Conservation (phyloP, 2,797 vertebrate species). For the Echiichthys vipera region DNA sequence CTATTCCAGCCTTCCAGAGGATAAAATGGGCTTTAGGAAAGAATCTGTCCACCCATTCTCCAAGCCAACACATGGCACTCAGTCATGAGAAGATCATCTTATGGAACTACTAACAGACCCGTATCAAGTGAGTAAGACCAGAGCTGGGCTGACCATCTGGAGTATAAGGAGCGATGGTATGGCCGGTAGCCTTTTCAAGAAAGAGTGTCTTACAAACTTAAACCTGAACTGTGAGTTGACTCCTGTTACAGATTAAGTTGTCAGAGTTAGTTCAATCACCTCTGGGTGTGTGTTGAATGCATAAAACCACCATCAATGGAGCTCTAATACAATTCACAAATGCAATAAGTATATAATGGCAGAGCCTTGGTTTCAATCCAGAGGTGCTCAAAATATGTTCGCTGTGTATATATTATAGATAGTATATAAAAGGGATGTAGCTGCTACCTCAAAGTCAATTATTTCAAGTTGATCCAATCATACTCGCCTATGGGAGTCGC, state of each 20-base stretch:
- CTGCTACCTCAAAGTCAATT: no score
- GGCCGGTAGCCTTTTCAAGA: not conserved
- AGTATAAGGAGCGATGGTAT: conserved; percentile 13
- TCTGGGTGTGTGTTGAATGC: not conserved
- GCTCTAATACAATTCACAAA: not conserved
- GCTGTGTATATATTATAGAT: not conserved
- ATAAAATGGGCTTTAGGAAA: conserved; percentile 65
- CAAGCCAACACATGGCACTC: conserved; percentile 60
- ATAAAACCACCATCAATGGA: not conserved
- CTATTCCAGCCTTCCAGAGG: conserved; percentile 56
- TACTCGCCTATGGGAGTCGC: no score
- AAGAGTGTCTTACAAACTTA: conserved; percentile 5
- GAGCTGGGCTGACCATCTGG: conserved; percentile 68
- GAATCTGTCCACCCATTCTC: conserved; percentile 64
- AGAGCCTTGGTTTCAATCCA: not conserved
- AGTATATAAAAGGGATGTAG: no score
- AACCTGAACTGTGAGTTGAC: conserved; percentile 13
- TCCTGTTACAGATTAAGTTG: not conserved
- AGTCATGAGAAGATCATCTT: conserved; percentile 57
- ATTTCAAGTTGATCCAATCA: no score
- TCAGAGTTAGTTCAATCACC: not conserved
- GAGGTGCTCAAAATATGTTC: not conserved
- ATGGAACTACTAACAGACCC: conserved; percentile 50
- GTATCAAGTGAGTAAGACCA: conserved; percentile 38
- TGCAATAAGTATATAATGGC: not conserved